These are phyloP conservation scores for Passer montanus DNA, from an alignment of 2,113 vertebrate species.

Conservation along the genomic window DNA sequence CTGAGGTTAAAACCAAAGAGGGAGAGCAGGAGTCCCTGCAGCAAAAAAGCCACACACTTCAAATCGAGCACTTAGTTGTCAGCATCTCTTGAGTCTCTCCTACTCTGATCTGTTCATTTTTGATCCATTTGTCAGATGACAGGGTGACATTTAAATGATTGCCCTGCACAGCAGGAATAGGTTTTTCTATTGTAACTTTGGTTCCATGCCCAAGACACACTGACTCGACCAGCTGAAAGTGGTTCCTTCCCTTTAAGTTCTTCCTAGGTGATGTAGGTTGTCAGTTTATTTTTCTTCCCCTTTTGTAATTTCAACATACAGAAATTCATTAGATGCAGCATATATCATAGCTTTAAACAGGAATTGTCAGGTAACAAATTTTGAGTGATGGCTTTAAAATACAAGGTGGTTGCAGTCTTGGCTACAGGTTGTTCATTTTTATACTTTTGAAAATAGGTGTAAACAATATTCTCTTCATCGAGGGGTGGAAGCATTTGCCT, in stretches of 20 bases:
- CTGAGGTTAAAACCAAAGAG: slow-evolving; percentile 81
- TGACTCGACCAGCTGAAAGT: slow-evolving; percentile 70
- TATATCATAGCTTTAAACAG: slow-evolving; percentile 77
- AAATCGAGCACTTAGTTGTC: slow-evolving; percentile 63
- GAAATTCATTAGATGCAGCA: slow-evolving; percentile 80
- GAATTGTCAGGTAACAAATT: slow-evolving; percentile 80
- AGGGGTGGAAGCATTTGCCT: slow-evolving; percentile 81
- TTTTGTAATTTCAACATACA: slow-evolving; percentile 65
- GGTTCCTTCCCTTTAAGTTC: slow-evolving; percentile 57
- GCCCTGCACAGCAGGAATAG: slow-evolving; percentile 97
- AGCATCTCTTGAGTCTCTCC: slow-evolving; percentile 64
- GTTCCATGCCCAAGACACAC: slow-evolving; percentile 83
- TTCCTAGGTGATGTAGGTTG: slow-evolving; percentile 61
- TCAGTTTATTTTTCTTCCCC: slow-evolving; percentile 38
- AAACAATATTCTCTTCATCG: slow-evolving; percentile 80
- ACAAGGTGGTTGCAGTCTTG: slow-evolving; percentile 73
- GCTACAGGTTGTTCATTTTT: slow-evolving; percentile 63
- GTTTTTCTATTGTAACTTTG: slow-evolving; percentile 86
- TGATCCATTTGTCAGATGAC: slow-evolving; percentile 58
- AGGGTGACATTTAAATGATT: slow-evolving; percentile 71
- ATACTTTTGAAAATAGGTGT: slow-evolving; percentile 69
- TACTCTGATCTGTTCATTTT: slow-evolving; percentile 62
- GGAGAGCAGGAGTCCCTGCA: slow-evolving; percentile 64
- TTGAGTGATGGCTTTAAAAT: slow-evolving; percentile 80
- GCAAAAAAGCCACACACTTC: slow-evolving; percentile 71